These are phyloP conservation scores for Drosophila baimaii DNA, from an alignment of 1,140 invertebrate species.

Conservation along the genomic window DNA sequence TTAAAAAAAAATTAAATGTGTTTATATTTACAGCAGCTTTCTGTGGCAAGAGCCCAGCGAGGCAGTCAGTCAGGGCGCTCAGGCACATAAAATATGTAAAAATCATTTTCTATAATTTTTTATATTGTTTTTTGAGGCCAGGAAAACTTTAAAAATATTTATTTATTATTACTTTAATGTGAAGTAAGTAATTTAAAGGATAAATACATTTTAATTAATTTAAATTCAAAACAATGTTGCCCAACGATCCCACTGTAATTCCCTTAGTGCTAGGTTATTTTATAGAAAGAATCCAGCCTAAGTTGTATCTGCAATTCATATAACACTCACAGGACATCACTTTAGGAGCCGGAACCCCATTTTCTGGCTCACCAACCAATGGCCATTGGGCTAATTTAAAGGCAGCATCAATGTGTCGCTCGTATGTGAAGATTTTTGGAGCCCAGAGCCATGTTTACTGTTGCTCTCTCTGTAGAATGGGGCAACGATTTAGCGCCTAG, in stretches of 20 bases:
- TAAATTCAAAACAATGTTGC: neutral
- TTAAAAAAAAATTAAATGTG: constrained; percentile 76
- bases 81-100: constrained; percentile 35
- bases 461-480: constrained; percentile 27
- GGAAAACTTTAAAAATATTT: neutral
- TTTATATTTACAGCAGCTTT: constrained; percentile 55
- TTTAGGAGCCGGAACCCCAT: neutral
- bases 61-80: constrained; percentile 4
- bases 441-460: constrained; percentile 43
- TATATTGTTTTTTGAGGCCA: neutral
- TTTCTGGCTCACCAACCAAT: constrained; percentile 46
- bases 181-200: too few relatives aligned
- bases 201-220: neutral
- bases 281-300: too few relatives aligned
- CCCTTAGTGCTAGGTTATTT: neutral
- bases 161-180: neutral
- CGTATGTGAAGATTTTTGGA: constrained; percentile 49
- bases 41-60: neutral
- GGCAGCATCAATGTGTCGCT: constrained; percentile 36
- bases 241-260: too few relatives aligned
- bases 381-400: constrained; percentile 57
- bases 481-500: constrained; percentile 62
- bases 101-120: constrained; percentile 8
- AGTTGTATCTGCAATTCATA: constrained; percentile 2
- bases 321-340: neutral